Base-by-base conservation (phyloP, 2,888 invertebrate species). In the Dichetophora obliterata region DNA sequence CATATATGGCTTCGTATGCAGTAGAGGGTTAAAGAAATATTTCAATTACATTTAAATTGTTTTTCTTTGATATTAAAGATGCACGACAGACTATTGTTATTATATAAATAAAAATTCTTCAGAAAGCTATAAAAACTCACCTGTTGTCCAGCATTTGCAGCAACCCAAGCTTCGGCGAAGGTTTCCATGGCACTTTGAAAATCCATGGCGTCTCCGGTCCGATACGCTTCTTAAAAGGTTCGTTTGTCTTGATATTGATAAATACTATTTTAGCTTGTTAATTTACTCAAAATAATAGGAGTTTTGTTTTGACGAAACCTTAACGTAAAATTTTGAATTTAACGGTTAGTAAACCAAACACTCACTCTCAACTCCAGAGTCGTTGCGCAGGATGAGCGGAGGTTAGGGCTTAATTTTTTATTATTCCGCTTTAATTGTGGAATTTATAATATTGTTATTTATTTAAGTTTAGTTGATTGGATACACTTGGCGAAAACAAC, bases 131-230 rank as follows among this genome's bases (percentile, higher is more conserved):
- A 8, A 43, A 1, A 48, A 89, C 91, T 91, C 88, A 94, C 94
- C 93, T 94, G 94, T 80, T 93, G 91, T 83, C 93, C 91, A 85
- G 93, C 91, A 89, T 94, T 95, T 90, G 96, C 97, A 83, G 97
- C 97, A 85, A 97, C 96, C 97, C 97, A 98, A 84, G 97, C 97
- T 92, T 98, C 97, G 83, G 97, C 97, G 90, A 98, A 97, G 84
- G 97, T 97, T 92, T 98, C 97, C 97, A 98, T 97, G 85, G 97
- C 97, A 93, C 97, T 97, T 92, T 97, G 96, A 93, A 97, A 97
- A 95, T 97, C 97, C 97, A 98, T 97, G 79, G 78, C 83, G 82
- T 68, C 77, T 34, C 59, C 71, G 59, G 50, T 31, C 27, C 27
- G 14, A 50, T 31, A n/a, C 48, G 27, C 14, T 66, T 2, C 27